phyloP scores from a whole-genome alignment of 1,140 invertebrate genomes.

The Psix sp. region DNA sequence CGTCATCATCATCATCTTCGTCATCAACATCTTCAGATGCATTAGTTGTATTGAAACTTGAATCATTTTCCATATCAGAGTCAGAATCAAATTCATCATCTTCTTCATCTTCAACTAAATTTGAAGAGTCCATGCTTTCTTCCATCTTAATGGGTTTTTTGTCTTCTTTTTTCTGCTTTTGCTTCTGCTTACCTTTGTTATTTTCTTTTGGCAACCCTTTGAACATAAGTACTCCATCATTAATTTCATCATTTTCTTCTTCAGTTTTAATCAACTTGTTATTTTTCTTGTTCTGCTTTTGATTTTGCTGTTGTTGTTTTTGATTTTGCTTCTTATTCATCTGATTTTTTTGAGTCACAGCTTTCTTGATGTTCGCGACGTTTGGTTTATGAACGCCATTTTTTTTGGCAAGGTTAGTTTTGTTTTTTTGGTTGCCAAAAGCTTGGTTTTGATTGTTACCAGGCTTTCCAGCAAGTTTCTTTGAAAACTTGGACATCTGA shows the following conservation, averaged over 20 bases:
- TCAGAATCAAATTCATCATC: conserved; percentile 25
- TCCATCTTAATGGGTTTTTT: conserved; percentile 7
- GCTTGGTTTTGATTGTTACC: neutral
- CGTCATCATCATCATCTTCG: conserved; percentile 14
- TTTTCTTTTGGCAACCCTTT: conserved; percentile 37
- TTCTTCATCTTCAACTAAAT: conserved; percentile 15
- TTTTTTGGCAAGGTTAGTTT: conserved; percentile 16
- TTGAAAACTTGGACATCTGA: neutral
- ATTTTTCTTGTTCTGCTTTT: conserved; percentile 1
- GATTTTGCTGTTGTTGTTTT: conserved; percentile 2
- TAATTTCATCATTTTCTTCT: conserved; percentile 20
- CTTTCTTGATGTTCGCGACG: neutral
- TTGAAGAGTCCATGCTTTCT: conserved; percentile 4
- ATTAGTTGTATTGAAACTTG: conserved; percentile 22
- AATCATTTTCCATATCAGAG: conserved; percentile 18
- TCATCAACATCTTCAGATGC: conserved; percentile 37
- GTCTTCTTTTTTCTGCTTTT: conserved; percentile 12
- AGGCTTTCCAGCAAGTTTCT: neutral
- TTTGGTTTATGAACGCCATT: conserved; percentile 29
- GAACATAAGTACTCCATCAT: conserved; percentile 61
- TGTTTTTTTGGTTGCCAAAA: conserved; percentile 14
- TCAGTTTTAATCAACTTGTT: conserved; percentile 7
- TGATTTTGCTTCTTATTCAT: neutral
- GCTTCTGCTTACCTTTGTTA: conserved; percentile 4
- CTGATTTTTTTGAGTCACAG: neutral